Conservation (phyloP, 2,113 vertebrate species). For the Lota lota region DNA sequence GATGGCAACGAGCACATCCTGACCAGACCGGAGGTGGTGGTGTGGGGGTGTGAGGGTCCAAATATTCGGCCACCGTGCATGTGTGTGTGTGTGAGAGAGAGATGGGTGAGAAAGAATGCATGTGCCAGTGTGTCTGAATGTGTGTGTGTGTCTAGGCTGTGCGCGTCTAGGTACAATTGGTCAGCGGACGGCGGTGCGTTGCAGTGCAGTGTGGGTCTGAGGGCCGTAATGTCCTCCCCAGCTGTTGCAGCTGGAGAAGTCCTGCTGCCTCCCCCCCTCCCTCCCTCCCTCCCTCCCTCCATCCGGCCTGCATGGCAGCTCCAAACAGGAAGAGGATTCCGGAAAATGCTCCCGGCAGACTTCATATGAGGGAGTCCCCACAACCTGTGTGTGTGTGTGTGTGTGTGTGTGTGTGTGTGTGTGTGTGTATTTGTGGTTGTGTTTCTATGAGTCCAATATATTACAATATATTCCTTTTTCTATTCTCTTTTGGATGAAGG, state of each 20-base stretch:
- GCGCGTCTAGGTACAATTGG: not conserved
- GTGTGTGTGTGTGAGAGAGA: not conserved
- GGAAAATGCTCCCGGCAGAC: constrained; percentile 34
- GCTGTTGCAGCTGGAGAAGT: constrained; percentile 65
- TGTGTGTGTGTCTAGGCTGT: not conserved
- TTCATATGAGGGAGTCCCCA: constrained; percentile 56
- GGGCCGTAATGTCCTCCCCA: constrained; percentile 62
- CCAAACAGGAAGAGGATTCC: constrained; percentile 53
- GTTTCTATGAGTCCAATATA: not conserved
- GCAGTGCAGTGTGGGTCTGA: constrained; percentile 50
- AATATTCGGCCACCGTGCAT: not conserved
- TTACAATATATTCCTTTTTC: not conserved
- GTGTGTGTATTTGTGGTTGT: not conserved
- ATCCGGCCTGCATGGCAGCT: constrained; percentile 15
- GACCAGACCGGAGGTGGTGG: constrained; percentile 32
- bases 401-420: constrained; percentile 3
- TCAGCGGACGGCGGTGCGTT: constrained; percentile 37
- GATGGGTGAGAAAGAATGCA: not conserved
- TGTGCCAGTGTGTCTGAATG: not conserved
- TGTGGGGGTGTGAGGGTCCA: constrained; percentile 29
- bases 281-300: not conserved
- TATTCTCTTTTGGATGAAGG: not conserved
- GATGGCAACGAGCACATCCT: constrained; percentile 48
- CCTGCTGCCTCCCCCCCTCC: constrained; percentile 40
- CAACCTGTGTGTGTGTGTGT: constrained; percentile 15